Evolutionary conservation across 2,888 invertebrate species (phyloP), one percentile per base, ranked within the genome.

Genomic region (Nematopogon swammerdamellus): DNA sequence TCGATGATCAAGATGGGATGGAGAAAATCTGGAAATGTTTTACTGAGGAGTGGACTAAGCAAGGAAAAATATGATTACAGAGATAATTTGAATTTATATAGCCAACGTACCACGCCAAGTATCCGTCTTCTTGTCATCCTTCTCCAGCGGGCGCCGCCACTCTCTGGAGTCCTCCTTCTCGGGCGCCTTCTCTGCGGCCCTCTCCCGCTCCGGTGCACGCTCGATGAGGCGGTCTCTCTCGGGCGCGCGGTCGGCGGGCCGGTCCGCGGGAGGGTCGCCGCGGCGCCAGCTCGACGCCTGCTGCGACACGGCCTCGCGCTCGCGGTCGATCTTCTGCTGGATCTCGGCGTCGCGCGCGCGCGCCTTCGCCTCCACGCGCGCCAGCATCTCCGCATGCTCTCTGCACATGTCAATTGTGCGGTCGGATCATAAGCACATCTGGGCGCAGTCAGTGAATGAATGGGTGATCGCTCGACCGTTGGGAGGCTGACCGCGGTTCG

Each of bases 261-360:
- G 56, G 20, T 52, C 54, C 8, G 63, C 43, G 11, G 57, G 58
- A 18, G 59, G 58, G 50, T 59, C 70, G 2, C 60, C 70, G 45
- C 68, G 67, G 2, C 69, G 61, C 64, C 71, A 70, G 54, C 63
- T 67, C 45, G 65, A 62, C n/a, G 57, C 54, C 1, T 47, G 52
- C 6, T 46, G 44, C 10, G 59, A 54, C 8, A 64, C 53, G 0
- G 44, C 46, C 14, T 64, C 52, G 54, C 65, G 68, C 60, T 77
- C 68, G 44, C 70, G 70, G 45, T 79, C 75, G 14, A 87, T 67
- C 58, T 84, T 85, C 3, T 84, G 81, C 46, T 86, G 85, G 0
- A 88, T 82, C 56, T 90, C 90, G 6, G 88, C 89, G 52, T 91
- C 89, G 57, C 85, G 85, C 16, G 85, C 86, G 43, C 86, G 80